Percentiles rank a stretch among this genome's conserved stretches.
Conservation (phyloP, 2,888 invertebrate species). For the Heliconius sara region DNA sequence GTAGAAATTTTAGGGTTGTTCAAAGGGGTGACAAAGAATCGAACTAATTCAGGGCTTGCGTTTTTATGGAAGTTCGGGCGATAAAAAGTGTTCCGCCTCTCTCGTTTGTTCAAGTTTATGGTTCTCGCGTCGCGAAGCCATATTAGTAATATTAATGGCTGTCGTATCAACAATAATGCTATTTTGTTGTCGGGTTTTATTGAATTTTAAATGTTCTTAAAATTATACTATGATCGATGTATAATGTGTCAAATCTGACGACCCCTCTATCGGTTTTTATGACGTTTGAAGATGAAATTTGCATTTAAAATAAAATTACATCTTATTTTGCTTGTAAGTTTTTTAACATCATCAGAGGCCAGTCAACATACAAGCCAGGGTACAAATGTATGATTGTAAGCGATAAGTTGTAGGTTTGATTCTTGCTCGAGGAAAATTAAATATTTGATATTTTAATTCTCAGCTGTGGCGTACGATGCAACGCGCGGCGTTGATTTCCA, state of each 20-base stretch:
- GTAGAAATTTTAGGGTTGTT: conserved; percentile 82
- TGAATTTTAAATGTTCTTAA: conserved; percentile 61
- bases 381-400: too few relatives aligned
- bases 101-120: conserved; percentile 83
- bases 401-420: too few relatives aligned
- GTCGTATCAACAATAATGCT: conserved; percentile 71
- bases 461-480: too few relatives aligned
- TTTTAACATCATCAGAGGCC: conserved; percentile 58
- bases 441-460: too few relatives aligned
- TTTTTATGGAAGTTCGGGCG: conserved; percentile 81
- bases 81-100: conserved; percentile 84
- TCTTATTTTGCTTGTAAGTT: conserved; percentile 63
- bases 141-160: conserved; percentile 82
- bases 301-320: conserved; percentile 23
- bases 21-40: conserved; percentile 84
- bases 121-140: conserved; percentile 73
- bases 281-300: not conserved
- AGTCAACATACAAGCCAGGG: too few relatives aligned
- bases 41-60: conserved; percentile 83
- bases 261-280: not conserved
- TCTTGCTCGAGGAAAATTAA: too few relatives aligned
- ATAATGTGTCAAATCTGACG: conserved; percentile 48
- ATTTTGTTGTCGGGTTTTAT: conserved; percentile 66
- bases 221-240: conserved; percentile 42
- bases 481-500: too few relatives aligned